Conservation (phyloP, 2,888 invertebrate species). For the Kryphioiulus occultus region DNA sequence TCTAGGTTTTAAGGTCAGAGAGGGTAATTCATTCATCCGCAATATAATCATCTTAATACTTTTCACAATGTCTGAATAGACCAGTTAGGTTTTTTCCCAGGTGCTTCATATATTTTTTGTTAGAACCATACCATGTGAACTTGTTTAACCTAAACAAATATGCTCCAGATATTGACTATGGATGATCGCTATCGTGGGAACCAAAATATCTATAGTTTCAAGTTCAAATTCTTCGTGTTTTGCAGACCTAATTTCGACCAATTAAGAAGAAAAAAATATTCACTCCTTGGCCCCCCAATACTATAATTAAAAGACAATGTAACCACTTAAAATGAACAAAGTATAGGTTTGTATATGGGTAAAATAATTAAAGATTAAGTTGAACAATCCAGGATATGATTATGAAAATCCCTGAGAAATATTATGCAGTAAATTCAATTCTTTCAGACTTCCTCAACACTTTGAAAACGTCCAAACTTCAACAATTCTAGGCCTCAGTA, state of each 20-base stretch:
- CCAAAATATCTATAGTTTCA: neutral
- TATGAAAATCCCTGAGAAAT: neutral
- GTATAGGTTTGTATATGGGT: neutral
- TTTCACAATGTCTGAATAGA: neutral
- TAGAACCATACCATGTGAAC: neutral
- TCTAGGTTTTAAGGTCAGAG: slow-evolving; percentile 7
- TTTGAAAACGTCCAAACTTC: too few relatives aligned
- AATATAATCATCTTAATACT: neutral
- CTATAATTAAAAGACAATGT: neutral
- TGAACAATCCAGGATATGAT: neutral
- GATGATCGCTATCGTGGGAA: slow-evolving; percentile 15
- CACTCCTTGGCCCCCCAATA: neutral
- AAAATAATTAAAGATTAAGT: neutral
- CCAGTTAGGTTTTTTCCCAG: neutral
- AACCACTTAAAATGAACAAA: neutral
- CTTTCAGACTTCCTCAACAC: too few relatives aligned
- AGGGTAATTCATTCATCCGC: neutral
- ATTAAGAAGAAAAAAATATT: neutral
- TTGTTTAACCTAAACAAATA: neutral
- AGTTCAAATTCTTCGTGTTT: neutral
- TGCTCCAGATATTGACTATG: neutral
- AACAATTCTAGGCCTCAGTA: too few relatives aligned
- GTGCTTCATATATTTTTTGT: neutral
- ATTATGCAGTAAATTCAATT: too few relatives aligned
- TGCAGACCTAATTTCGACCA: neutral